Evolutionary conservation across 2,797 vertebrate genomes (phyloP).

Genomic region (Myotis vivesi): DNA sequence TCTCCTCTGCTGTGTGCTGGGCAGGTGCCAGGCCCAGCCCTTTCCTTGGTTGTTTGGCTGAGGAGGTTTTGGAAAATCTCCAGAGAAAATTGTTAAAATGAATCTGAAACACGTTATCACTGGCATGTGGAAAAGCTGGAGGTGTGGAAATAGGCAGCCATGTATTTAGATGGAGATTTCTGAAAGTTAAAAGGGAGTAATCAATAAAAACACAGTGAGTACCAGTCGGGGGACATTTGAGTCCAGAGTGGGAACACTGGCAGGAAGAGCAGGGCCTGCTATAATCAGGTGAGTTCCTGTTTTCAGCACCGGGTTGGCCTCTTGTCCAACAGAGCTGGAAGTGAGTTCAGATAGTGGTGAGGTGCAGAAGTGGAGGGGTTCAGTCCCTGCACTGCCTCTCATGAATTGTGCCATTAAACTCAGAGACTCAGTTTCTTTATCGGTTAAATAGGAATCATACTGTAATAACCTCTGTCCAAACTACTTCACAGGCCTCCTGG

Average conservation of each 20-base stretch:
- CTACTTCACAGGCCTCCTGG: not conserved
- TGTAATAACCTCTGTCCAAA: not conserved
- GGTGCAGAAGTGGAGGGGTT: not conserved
- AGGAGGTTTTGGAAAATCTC: conserved; percentile 14
- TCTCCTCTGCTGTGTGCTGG: not conserved
- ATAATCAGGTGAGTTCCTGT: not conserved
- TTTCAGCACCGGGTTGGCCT: not conserved
- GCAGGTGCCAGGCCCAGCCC: not conserved
- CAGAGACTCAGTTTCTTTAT: not conserved
- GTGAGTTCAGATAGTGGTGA: not conserved
- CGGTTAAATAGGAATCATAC: not conserved
- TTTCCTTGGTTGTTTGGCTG: not conserved
- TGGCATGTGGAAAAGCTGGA: not conserved
- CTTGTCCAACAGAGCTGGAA: not conserved
- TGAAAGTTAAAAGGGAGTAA: not conserved
- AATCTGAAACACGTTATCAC: conserved; percentile 25
- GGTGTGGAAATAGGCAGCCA: not conserved
- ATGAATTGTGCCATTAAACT: not conserved
- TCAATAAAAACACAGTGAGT: not conserved
- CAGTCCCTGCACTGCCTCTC: not conserved
- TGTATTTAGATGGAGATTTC: not conserved
- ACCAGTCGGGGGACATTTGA: rapidly evolving
- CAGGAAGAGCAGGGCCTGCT: not conserved
- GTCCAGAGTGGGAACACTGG: rapidly evolving
- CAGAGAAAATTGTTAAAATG: conserved; percentile 38